Conservation (phyloP, 2,888 invertebrate species). For the Lobophora halterata region DNA sequence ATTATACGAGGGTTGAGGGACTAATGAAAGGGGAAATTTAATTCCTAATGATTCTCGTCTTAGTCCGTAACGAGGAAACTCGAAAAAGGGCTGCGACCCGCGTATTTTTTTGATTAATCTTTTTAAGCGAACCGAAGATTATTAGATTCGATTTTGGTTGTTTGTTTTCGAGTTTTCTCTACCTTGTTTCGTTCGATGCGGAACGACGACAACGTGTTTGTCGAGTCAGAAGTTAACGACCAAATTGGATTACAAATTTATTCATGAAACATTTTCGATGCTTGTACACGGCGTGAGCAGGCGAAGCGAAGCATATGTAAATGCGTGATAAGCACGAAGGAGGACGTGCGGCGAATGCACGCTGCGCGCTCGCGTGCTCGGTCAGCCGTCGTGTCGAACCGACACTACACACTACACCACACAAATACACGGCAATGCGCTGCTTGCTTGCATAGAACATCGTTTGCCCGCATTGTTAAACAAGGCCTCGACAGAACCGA, state of each 20-base stretch:
- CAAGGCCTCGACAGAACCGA: slow-evolving; percentile 47
- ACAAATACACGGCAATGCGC: slow-evolving; percentile 17
- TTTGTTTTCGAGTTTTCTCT: slow-evolving; percentile 51
- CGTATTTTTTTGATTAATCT: slow-evolving; percentile 74
- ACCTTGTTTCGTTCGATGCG: slow-evolving; percentile 54
- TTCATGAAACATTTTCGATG: slow-evolving; percentile 78
- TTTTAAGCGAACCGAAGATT: slow-evolving; percentile 63
- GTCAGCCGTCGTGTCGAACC: slow-evolving; percentile 16
- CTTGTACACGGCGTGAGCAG: slow-evolving; percentile 65
- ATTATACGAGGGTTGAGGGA: slow-evolving; percentile 82
- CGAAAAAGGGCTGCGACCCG: slow-evolving; percentile 76
- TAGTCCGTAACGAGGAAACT: slow-evolving; percentile 80
- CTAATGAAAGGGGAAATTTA: slow-evolving; percentile 82
- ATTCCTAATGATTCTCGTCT: slow-evolving; percentile 82
- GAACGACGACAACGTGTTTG: slow-evolving; percentile 52
- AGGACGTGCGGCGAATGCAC: slow-evolving; percentile 53
- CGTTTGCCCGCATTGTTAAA: slow-evolving; percentile 54
- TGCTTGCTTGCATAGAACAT: slow-evolving; percentile 33
- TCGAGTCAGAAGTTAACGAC: slow-evolving; percentile 65
- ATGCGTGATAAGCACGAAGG: slow-evolving; percentile 73
- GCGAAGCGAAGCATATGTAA: slow-evolving; percentile 74
- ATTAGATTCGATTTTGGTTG: slow-evolving; percentile 58
- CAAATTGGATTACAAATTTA: slow-evolving; percentile 77
- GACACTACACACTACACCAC: slow-evolving; percentile 10
- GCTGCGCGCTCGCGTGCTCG: slow-evolving; percentile 34